Evolutionary conservation across 2,797 vertebrate species (phyloP), one percentile per base, ranked within the genome.

Genomic region (Thalassophryne amazonica): DNA sequence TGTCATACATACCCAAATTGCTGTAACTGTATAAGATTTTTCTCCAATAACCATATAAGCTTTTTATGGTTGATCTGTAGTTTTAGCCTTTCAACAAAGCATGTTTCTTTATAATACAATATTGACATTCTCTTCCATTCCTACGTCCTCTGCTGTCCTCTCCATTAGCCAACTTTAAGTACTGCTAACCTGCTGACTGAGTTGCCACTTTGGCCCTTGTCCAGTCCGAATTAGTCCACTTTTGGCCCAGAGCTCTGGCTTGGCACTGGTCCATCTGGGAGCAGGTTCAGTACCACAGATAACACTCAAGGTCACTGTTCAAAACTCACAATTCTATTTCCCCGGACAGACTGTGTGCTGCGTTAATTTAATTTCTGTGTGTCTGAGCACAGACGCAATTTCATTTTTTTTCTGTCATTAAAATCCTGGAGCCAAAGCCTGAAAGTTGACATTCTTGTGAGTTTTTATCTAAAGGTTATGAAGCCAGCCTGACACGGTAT

Each of bases 391-490:
- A 31, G n/a, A 56, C 20, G 51, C 30, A 47, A 55, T 6, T 28
- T 2, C 38, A 15, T 15, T 24, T 22, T 61, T 34, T 50, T 21
- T 5, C 28, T 45, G 61, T 58, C 59, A 61, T 60, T 40, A 39
- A 66, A 74, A 7, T 63, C 75, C 54, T 9, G 17, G 16, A 71
- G 62, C 52, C 51, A 29, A 42, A 50, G 27, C 48, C 47, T 25
- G 24, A 43, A 23, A 30, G 29, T 41, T 56, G 49, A 54, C 57
- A 70, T 64, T 65, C 24, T 37, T 56, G 36, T 51, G 37, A 41
- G 42, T 56, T 79, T n/a, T 81, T 61, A 69, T 66, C 48, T 52
- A 41, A 34, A 60, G 69, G 31, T 64, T 49, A 56, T 54, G 40
- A 60, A 57, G 27, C 51, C 42, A 29, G 53, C 62, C 64, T 73